Evolutionary conservation across 2,888 invertebrate genomes (phyloP).

Genomic region (Drosophila subquinaria): DNA sequence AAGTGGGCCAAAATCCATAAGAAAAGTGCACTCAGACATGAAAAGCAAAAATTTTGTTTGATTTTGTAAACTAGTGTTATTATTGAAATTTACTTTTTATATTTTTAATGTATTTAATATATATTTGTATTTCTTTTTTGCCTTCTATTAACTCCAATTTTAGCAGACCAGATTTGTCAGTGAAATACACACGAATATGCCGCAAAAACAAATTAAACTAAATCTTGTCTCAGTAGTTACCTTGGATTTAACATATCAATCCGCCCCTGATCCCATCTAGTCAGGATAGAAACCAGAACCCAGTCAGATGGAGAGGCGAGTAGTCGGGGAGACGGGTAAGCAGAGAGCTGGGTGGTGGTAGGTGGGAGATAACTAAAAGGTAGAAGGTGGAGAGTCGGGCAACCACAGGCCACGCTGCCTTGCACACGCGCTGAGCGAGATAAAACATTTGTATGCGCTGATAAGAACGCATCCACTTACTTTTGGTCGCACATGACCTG

Average conservation of each 20-base stretch:
- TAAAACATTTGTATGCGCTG: constrained; percentile 80
- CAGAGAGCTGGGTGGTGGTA: neutral
- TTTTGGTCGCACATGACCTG: constrained; percentile 80
- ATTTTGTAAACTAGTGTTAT: too few species aligned
- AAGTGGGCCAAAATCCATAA: too few species aligned
- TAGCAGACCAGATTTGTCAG: neutral
- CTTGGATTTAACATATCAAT: neutral
- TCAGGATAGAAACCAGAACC: constrained; percentile 12
- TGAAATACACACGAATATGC: neutral
- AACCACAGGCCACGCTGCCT: constrained; percentile 53
- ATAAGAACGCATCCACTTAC: constrained; percentile 81
- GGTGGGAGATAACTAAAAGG: neutral
- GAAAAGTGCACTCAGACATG: too few species aligned
- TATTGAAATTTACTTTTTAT: too few species aligned
- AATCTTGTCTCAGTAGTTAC: neutral
- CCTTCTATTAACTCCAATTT: neutral
- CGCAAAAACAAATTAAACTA: neutral
- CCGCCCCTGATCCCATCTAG: constrained; percentile 24
- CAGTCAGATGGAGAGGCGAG: constrained; percentile 7
- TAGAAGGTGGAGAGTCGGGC: neutral
- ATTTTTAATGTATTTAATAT: too few species aligned
- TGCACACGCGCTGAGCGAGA: constrained; percentile 74
- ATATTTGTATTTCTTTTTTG: too few species aligned
- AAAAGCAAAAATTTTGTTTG: too few species aligned
- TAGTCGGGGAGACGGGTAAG: neutral